phyloP scores from a whole-genome alignment of 2,113 vertebrate species.

The Corythaeola cristata region DNA sequence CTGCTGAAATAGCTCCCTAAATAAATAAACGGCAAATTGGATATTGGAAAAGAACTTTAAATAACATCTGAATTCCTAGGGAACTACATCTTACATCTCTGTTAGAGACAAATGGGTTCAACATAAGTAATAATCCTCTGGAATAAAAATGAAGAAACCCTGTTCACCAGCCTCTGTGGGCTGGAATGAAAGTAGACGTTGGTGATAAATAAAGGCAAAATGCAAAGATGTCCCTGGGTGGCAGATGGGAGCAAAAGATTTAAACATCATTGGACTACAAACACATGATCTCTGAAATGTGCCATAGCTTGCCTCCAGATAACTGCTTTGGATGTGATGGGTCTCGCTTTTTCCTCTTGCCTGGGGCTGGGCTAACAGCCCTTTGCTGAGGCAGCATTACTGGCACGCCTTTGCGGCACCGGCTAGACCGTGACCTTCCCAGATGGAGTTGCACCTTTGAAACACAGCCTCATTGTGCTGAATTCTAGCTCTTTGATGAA shows the following conservation, averaged over 20 bases:
- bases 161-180: not conserved
- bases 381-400: not conserved
- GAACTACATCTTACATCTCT: slow-evolving; percentile 49
- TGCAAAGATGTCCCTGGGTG: not conserved
- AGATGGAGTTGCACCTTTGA: not conserved
- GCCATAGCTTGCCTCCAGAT: not conserved
- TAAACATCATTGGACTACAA: not conserved
- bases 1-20: slow-evolving; percentile 44
- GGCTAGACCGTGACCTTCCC: not conserved
- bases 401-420: not conserved
- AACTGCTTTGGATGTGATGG: not conserved
- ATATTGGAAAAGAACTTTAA: slow-evolving; percentile 67
- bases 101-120: slow-evolving; percentile 39
- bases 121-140: slow-evolving; percentile 19
- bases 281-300: not conserved
- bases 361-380: not conserved
- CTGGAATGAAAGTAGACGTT: not conserved
- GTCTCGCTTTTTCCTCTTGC: not conserved
- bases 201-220: not conserved
- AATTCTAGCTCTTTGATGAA: not conserved
- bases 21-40: slow-evolving; percentile 70
- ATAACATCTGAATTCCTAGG: slow-evolving; percentile 61
- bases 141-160: not conserved
- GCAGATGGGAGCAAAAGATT: not conserved
- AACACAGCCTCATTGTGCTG: not conserved